These are phyloP conservation scores for Opisthocomus hoazin DNA, from an alignment of 2,113 vertebrate genomes.

Conservation along the genomic window DNA sequence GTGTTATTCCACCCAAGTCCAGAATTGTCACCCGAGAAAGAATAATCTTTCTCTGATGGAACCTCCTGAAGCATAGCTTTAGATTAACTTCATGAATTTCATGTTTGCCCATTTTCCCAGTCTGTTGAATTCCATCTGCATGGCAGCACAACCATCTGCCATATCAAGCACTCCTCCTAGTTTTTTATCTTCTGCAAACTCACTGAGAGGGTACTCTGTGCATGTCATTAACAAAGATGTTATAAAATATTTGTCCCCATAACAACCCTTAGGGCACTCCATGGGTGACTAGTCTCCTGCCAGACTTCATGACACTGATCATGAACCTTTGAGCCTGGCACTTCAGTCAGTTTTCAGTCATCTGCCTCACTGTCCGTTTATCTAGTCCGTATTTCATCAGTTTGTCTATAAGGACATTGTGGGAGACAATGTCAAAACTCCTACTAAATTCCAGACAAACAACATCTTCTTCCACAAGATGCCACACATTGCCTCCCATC, in stretches of 20 bases:
- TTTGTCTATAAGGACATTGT: not conserved
- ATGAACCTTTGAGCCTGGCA: not conserved
- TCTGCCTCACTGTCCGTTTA: not conserved
- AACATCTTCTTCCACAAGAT: not conserved
- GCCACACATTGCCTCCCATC: accelerated
- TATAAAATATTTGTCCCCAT: not conserved
- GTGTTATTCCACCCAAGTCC: not conserved
- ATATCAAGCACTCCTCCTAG: not conserved
- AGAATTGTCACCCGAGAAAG: not conserved
- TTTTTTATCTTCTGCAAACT: not conserved
- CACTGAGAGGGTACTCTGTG: not conserved
- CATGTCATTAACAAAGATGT: not conserved
- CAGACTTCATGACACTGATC: not conserved
- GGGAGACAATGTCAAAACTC: not conserved
- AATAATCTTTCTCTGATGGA: not conserved
- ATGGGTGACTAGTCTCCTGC: not conserved
- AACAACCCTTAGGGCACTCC: not conserved
- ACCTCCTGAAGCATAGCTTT: not conserved
- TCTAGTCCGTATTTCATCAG: not conserved
- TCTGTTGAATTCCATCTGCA: not conserved
- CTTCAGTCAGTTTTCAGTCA: not conserved
- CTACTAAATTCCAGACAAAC: not conserved
- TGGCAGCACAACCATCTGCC: not conserved
- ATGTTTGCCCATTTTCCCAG: not conserved
- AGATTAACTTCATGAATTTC: not conserved